A percentile compares a stretch with the other conserved stretches of the same genome.
phyloP scores from a whole-genome alignment of 2,797 vertebrate genomes.

The Columba guinea region DNA sequence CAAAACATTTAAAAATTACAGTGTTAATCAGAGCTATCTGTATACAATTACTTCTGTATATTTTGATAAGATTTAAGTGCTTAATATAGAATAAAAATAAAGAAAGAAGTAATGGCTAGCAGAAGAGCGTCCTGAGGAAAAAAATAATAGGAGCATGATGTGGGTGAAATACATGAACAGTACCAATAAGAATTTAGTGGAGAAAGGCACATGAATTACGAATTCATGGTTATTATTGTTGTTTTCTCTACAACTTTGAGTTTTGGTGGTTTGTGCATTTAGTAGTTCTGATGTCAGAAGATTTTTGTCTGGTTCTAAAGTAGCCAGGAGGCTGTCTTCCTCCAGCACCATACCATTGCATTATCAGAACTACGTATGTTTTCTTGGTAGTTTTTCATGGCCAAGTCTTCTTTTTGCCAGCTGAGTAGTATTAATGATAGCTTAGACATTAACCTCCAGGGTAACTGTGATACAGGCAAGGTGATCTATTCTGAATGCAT shows the following conservation, averaged over 20 bases:
- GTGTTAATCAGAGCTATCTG: neutral
- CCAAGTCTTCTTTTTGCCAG: neutral
- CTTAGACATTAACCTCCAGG: neutral
- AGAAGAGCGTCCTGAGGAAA: neutral
- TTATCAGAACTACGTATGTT: neutral
- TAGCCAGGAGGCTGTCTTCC: neutral
- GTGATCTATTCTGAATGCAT: neutral
- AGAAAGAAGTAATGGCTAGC: neutral
- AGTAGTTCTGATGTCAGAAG: neutral
- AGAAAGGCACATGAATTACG: neutral
- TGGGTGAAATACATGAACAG: neutral
- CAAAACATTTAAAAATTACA: neutral
- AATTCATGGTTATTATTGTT: accelerated
- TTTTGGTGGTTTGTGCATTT: neutral
- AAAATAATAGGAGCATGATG: neutral
- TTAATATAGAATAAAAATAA: neutral
- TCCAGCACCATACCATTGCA: neutral
- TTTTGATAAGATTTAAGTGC: neutral
- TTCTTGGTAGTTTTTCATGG: neutral
- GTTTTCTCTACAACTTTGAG: neutral
- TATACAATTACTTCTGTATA: neutral
- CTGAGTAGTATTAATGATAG: neutral
- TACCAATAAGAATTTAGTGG: neutral
- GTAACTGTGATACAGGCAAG: neutral
- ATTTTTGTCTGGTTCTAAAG: neutral